These are phyloP conservation scores for Odiellus spinosus DNA, from an alignment of 2,888 invertebrate species.

Conservation along the genomic window DNA sequence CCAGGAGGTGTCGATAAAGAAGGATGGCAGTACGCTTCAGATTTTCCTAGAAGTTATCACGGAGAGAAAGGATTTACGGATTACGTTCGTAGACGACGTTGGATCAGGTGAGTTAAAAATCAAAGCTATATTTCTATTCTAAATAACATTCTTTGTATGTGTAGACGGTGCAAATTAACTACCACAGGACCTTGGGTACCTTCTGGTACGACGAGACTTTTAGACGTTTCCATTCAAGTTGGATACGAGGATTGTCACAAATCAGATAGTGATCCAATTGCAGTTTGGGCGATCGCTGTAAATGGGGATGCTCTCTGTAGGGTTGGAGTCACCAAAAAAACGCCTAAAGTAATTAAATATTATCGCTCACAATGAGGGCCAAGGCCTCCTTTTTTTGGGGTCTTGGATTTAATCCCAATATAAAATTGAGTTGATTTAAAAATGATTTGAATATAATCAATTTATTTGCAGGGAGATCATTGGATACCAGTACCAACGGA, in stretches of 20 bases:
- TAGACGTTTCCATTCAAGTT: conserved; percentile 58
- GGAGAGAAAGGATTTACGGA: conserved; percentile 71
- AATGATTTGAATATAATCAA: background rate
- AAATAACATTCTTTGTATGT: too few relatives aligned
- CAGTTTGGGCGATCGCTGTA: conserved; percentile 60
- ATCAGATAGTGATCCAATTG: conserved; percentile 27
- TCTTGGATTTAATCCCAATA: too few relatives aligned
- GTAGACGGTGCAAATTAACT: conserved; percentile 58
- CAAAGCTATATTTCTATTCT: too few relatives aligned
- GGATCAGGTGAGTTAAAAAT: conserved; percentile 34
- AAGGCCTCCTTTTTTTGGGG: too few relatives aligned
- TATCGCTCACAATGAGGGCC: too few relatives aligned
- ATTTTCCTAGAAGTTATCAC: conserved; percentile 75
- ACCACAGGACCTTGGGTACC: conserved; percentile 79
- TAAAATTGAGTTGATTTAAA: background rate
- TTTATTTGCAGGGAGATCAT: conserved; percentile 40
- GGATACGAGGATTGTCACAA: conserved; percentile 27
- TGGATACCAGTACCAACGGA: conserved; percentile 72
- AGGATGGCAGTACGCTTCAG: conserved; percentile 90
- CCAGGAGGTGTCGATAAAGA: conserved; percentile 77
- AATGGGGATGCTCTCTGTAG: conserved; percentile 73
- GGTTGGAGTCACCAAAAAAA: conserved; percentile 52
- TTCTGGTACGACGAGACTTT: conserved; percentile 64
- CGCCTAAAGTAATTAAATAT: conserved; percentile 46
- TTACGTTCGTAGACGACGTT: conserved; percentile 65